phyloP scores from a whole-genome alignment of 2,888 invertebrate species.

The Caenorhabditis becei region DNA sequence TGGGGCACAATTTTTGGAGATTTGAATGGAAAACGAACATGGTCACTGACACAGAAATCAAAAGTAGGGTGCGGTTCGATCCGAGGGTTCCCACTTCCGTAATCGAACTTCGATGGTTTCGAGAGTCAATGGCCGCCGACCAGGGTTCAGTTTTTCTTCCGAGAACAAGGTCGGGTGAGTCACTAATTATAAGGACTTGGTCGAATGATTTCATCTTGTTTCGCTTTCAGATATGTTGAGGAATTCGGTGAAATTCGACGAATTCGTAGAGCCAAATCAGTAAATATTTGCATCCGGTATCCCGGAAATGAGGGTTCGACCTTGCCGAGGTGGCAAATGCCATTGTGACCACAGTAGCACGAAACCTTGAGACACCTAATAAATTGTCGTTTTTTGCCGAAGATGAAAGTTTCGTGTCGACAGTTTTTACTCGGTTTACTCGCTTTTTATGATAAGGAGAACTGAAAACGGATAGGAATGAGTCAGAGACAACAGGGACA shows the following conservation, averaged over 20 bases:
- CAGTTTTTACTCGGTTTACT: conserved; percentile 44
- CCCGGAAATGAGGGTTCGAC: conserved; percentile 52
- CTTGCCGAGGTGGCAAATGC: conserved; percentile 35
- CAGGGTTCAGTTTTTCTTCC: not conserved
- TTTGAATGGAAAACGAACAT: conserved; percentile 34
- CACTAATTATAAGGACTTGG: conserved; percentile 39
- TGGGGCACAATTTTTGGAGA: conserved; percentile 54
- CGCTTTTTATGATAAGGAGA: conserved; percentile 4
- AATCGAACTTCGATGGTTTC: not conserved
- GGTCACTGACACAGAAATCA: conserved; percentile 41
- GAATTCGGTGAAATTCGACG: conserved; percentile 9
- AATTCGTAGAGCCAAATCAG: too few relatives aligned
- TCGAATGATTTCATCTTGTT: conserved; percentile 17
- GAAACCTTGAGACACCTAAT: conserved; percentile 48
- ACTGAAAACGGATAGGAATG: too few relatives aligned
- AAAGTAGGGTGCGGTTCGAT: conserved; percentile 3
- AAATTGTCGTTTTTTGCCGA: conserved; percentile 50
- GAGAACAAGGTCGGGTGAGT: conserved; percentile 22
- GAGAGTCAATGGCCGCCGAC: conserved; percentile 1
- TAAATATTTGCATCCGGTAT: conserved; percentile 39
- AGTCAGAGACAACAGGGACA: too few relatives aligned
- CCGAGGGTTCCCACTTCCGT: not conserved
- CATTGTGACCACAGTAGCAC: conserved; percentile 34
- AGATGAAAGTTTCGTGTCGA: conserved; percentile 35
- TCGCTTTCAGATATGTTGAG: not conserved